Base-by-base conservation (phyloP, 2,888 invertebrate species). In the Erannis defoliaria region DNA sequence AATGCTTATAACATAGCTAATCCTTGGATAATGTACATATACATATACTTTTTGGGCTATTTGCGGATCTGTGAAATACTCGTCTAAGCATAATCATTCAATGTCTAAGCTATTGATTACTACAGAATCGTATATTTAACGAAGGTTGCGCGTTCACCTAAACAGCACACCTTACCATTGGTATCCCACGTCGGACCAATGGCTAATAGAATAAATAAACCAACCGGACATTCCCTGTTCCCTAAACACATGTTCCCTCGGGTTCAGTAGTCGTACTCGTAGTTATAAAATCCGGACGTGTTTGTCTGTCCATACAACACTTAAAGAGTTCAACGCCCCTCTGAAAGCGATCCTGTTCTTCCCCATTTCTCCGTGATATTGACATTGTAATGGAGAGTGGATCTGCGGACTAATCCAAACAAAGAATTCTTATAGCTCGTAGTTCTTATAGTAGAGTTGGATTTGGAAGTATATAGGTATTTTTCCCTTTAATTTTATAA, bases 291-390 rank as follows among this genome's bases (percentile, higher is more conserved):
- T 79, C 78, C 88, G 88, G 86, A 84, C 85, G 85, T 82, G 76
- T 82, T 75, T 75, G 85, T 87, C 84, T 85, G 84, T 89, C 83
- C 75, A 80, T 84, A 81, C 80, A 77, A 79, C 81, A 84, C 84
- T 84, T 88, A 82, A 86, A 86, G 77, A 86, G 90, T 86, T 86
- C 86, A 84, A 66, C 84, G 88, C 80, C 78, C 72, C 35, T 82
- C 78, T 75, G 78, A 80, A 80, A 81, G 75, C 51, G 40, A 51
- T 51, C 38, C 23, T 73, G 75, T 71, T 72, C 66, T 62, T 64
- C 69, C 61, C 61, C 69, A 70, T 69, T 68, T 72, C 74, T 68
- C 68, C 55, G 64, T 21, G 59, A 72, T 66, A 72, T 75, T 75
- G 71, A 74, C 71, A 71, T 55, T 69, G 63, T 68, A 64, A 72